A percentile compares a stretch with the other conserved stretches of the same genome.
These are phyloP conservation scores for Drosophila antonietae DNA, from an alignment of 2,888 invertebrate species.

Conservation along the genomic window DNA sequence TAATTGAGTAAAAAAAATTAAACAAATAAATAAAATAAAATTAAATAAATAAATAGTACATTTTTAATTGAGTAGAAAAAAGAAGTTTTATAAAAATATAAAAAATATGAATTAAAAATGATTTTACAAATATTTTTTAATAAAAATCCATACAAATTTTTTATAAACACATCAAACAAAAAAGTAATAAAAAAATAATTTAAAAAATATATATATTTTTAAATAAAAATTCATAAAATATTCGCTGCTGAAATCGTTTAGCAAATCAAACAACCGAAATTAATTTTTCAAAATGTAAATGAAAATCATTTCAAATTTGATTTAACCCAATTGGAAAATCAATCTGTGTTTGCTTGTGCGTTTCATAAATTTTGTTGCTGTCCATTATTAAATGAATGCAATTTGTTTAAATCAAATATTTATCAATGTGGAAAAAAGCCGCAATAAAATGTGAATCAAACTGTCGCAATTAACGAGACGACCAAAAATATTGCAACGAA, in stretches of 20 bases:
- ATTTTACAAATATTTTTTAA: no score
- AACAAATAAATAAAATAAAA: no score
- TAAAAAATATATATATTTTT: no score
- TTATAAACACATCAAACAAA: no score
- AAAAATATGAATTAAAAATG: no score
- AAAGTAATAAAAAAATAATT: no score
- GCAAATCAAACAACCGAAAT: not conserved
- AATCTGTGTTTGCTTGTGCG: not conserved
- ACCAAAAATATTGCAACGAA: constrained; percentile 23
- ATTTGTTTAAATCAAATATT: constrained; percentile 65
- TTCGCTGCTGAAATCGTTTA: not conserved
- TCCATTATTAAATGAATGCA: constrained; percentile 25
- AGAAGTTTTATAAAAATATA: no score
- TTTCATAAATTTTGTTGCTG: not conserved
- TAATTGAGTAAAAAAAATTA: no score
- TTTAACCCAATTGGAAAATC: constrained; percentile 3
- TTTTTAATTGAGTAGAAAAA: no score
- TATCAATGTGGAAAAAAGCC: constrained; percentile 43
- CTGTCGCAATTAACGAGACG: constrained; percentile 29
- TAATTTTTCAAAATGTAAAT: not conserved
- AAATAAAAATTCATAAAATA: not conserved
- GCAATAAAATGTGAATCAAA: constrained; percentile 36
- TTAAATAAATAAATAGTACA: no score
- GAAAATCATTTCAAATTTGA: constrained; percentile 3
- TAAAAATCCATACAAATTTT: no score